These are phyloP conservation scores for Ctenochaetus hawaiiensis DNA, from an alignment of 2,797 vertebrate species.

Conservation along the genomic window DNA sequence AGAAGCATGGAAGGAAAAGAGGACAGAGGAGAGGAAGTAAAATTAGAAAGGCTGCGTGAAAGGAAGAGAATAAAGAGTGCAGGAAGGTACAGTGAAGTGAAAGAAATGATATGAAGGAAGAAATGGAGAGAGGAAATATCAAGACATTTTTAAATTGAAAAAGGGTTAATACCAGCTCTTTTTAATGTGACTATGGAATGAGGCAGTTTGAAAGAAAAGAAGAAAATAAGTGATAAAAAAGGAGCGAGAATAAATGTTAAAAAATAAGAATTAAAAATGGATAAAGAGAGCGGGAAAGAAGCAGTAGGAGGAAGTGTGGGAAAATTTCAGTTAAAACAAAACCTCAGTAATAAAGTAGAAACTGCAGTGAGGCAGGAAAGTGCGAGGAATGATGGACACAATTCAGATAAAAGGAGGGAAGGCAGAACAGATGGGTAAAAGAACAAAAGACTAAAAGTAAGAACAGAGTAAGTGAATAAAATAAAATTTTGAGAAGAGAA, in stretches of 20 bases:
- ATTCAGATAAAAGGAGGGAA: not conserved
- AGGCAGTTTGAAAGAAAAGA: constrained; percentile 8
- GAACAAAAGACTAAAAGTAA: not conserved
- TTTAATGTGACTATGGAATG: not conserved
- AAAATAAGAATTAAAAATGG: not conserved
- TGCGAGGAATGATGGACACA: not conserved
- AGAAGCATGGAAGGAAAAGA: not conserved
- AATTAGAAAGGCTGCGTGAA: not conserved
- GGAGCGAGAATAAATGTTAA: not conserved
- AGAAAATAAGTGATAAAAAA: not conserved
- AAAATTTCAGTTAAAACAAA: not conserved
- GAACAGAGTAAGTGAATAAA: not conserved
- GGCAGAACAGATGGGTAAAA: not conserved
- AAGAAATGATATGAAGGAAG: not conserved
- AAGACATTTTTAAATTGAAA: no score
- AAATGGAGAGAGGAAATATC: not conserved
- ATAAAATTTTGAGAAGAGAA: not conserved
- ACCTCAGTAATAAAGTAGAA: not conserved
- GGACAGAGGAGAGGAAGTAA: not conserved
- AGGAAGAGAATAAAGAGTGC: not conserved
- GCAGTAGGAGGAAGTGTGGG: not conserved
- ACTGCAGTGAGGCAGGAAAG: not conserved
- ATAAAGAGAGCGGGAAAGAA: not conserved
- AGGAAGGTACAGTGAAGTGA: not conserved
- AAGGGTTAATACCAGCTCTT: constrained; percentile 37